Evolutionary conservation across 2,113 vertebrate genomes (phyloP), one percentile per base, ranked within the genome.

Genomic region (Notarius quadriscutis): DNA sequence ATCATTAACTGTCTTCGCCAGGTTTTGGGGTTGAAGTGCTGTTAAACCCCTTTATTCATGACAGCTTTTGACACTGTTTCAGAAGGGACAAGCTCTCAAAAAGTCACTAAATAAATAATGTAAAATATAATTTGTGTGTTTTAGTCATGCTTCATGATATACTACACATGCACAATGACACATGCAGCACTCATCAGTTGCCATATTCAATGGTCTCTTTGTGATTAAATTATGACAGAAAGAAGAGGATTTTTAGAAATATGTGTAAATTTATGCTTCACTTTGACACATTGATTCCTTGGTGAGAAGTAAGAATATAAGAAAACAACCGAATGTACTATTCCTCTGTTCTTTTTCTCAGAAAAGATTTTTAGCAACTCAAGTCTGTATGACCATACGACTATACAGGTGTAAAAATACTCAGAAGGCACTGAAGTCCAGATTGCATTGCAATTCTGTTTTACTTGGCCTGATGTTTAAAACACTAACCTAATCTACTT

Each of bases 261-360:
- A 15, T 90, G 88, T 92, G 90, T 90, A 87, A 88, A 89, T 91
- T 92, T 87, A 84, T 84, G 79, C 18, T 88, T 93, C 90, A 90
- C 55, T 87, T 87, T 83, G 89, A 92, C 75, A 88, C 91, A 91
- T 89, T 89, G 58, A 90, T 83, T 69, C 27, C 5, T 30, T 30
- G 14, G 10, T 69, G n/a, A 88, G 89, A 86, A 53, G 58, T 50
- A 86, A 89, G 65, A n/a, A 1, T 15, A 14, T 18, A 30, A 20
- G 41, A 17, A 55, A n/a, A 58, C 50, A 58, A 27, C 55, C 34
- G 53, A 67, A n/a, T 83, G 41, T 71, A 8, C 83, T 34, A 65
- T 90, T 87, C 80, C 53, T 27, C 78, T 41, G 58, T 81, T 75
- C 86, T 53, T 75, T 72, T 69, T 88, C 80, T 57, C 84, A 77